Evolutionary conservation across 2,888 invertebrate species (phyloP), one percentile per base, ranked within the genome.

Genomic region (Serrognathus titanus): DNA sequence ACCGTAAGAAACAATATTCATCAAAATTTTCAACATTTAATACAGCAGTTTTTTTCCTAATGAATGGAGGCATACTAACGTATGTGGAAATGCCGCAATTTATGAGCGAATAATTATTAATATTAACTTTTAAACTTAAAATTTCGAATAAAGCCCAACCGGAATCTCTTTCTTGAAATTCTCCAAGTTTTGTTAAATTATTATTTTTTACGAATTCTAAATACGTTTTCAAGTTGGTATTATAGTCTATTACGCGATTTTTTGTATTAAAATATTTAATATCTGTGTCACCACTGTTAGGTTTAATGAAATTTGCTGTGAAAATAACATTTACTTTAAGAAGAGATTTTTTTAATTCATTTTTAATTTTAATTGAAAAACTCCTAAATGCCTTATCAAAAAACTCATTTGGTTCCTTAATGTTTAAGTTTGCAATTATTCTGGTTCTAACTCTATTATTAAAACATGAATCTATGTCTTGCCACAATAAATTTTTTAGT

Each of bases 11-110:
- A n/a, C n/a, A n/a, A n/a, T n/a, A n/a, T n/a, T n/a, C n/a, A n/a
- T n/a, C n/a, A n/a, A n/a, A n/a, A 53, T 67, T 67, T 55, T 60
- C 39, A 3, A 69, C 58, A 48, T 69, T 66, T 13, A 65, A 53
- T 9, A 66, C 62, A 35, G 61, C 63, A 48, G 56, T 51, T 46
- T 61, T 67, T 3, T 50, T 48, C 51, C 59, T 57, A 4, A 62
- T 59, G 35, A 62, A 35, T 11, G 24, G 4, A 4, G 63, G 63
- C 48, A 66, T 48, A 2, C 58, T 35, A 8, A 58, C 43, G 48
- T 53, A 66, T 13, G 65, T 66, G 8, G 63, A 63, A 20, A 45
- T 46, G 41, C 52, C 54, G 35, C 16, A 43, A 53, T 40, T 52
- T 46, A 58, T 47, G 20, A 58, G 58, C 12, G 20, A 16, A 39